These are phyloP conservation scores for Glossosoma conforme DNA, from an alignment of 1,140 invertebrate genomes.

Conservation along the genomic window DNA sequence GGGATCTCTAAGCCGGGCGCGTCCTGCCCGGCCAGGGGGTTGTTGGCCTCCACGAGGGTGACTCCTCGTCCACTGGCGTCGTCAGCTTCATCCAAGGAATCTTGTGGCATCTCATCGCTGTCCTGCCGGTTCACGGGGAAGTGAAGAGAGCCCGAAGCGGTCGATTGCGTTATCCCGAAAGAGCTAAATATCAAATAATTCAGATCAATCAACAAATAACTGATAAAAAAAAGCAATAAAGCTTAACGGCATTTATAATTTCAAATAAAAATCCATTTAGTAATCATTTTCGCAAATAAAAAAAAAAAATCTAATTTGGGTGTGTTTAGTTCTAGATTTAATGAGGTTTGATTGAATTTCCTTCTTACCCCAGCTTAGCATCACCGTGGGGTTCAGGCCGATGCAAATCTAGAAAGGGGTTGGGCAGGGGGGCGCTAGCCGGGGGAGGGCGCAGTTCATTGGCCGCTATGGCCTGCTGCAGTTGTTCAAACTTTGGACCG, in stretches of 20 bases:
- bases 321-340: too few relatives aligned
- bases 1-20: conserved; percentile 46
- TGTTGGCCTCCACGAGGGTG: conserved; percentile 26
- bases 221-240: too few relatives aligned
- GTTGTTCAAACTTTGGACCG: conserved; percentile 91
- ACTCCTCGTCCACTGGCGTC: too few relatives aligned
- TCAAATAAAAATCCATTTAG: too few relatives aligned
- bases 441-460: conserved; percentile 67
- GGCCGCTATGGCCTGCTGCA: conserved; percentile 88
- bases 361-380: too few relatives aligned
- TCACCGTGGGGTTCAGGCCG: conserved; percentile 38
- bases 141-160: conserved; percentile 17
- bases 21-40: conserved; percentile 23
- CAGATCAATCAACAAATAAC: too few relatives aligned
- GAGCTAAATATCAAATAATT: conserved; percentile 17
- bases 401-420: conserved; percentile 49
- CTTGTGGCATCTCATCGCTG: conserved; percentile 15
- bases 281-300: too few relatives aligned
- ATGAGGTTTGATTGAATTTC: too few relatives aligned
- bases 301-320: too few relatives aligned
- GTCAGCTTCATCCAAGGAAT: conserved; percentile 25
- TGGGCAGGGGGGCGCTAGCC: conserved; percentile 51
- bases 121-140: conserved; percentile 23
- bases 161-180: conserved; percentile 25
- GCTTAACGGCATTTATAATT: too few relatives aligned